phyloP scores from a whole-genome alignment of 1,140 invertebrate genomes.

The Zophobas morio region DNA sequence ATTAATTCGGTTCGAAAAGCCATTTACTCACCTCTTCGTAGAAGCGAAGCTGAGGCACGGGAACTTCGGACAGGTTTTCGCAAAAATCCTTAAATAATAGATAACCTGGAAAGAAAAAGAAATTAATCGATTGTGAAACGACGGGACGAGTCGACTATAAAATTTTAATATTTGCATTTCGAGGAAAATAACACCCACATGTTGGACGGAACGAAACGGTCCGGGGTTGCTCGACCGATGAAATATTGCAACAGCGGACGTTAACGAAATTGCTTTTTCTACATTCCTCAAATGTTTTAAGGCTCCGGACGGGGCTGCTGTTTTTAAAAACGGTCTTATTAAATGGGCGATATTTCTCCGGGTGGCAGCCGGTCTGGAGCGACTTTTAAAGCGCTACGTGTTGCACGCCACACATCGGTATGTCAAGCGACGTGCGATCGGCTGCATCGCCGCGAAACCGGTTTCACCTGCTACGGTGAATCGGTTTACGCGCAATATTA shows the following conservation, averaged over 20 bases:
- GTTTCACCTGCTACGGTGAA: too few relatives aligned
- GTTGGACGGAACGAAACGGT: background rate
- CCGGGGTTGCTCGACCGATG: background rate
- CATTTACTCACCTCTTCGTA: conserved; percentile 94
- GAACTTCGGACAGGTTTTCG: conserved; percentile 95
- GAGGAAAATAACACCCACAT: conserved; percentile 5
- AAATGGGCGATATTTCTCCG: background rate
- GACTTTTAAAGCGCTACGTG: too few relatives aligned
- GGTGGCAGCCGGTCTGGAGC: too few relatives aligned
- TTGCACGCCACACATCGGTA: too few relatives aligned
- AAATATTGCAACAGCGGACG: conserved; percentile 22
- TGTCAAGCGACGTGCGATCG: too few relatives aligned
- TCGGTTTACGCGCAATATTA: too few relatives aligned
- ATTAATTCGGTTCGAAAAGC: conserved; percentile 6
- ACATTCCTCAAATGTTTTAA: conserved; percentile 24
- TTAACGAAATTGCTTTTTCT: conserved; percentile 34
- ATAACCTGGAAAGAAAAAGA: conserved; percentile 85
- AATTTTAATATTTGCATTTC: conserved; percentile 41
- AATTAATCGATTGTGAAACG: conserved; percentile 20
- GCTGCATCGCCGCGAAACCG: too few relatives aligned
- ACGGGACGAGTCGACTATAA: background rate
- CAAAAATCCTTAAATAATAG: conserved; percentile 99
- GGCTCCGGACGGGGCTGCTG: conserved; percentile 1
- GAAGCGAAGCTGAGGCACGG: conserved; percentile 97
- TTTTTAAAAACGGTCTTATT: conserved; percentile 16